Evolutionary conservation across 2,888 invertebrate genomes (phyloP).

Genomic region (Nudaria mundana): DNA sequence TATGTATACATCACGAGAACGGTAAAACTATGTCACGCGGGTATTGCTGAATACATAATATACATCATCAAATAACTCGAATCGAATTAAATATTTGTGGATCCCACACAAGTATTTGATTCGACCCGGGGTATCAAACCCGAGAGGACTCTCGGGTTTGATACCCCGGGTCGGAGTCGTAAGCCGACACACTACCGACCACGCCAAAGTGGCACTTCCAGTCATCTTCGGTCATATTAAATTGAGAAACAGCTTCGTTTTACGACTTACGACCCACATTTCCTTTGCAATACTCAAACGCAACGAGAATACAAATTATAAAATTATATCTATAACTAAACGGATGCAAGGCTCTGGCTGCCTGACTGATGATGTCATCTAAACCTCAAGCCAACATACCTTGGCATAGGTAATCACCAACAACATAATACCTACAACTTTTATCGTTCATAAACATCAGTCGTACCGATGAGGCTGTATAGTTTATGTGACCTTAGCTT

Average conservation of each 20-base stretch:
- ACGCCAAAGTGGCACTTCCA: background rate
- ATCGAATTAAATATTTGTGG: too few relatives aligned
- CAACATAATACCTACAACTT: slow-evolving; percentile 1
- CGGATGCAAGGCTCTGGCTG: slow-evolving; percentile 33
- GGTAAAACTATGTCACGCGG: too few relatives aligned
- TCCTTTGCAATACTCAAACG: slow-evolving; percentile 2
- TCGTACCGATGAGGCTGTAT: slow-evolving; percentile 1
- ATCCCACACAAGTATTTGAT: too few relatives aligned
- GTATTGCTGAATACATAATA: too few relatives aligned
- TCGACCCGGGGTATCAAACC: too few relatives aligned
- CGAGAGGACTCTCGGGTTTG: too few relatives aligned
- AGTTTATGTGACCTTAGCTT: slow-evolving; percentile 6
- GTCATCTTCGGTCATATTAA: background rate
- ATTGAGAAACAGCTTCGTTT: background rate
- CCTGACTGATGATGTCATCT: slow-evolving; percentile 30
- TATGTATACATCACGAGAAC: too few relatives aligned
- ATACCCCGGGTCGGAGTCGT: too few relatives aligned
- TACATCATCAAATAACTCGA: too few relatives aligned
- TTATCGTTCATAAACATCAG: slow-evolving; percentile 7
- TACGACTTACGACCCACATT: slow-evolving; percentile 1
- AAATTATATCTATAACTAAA: slow-evolving; percentile 20
- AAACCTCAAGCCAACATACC: slow-evolving; percentile 17
- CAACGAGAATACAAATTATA: slow-evolving; percentile 7
- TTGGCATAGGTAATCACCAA: slow-evolving; percentile 15
- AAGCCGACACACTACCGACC: too few relatives aligned